These are phyloP conservation scores for Achlya flavicornis DNA, from an alignment of 2,888 invertebrate species.

Conservation along the genomic window DNA sequence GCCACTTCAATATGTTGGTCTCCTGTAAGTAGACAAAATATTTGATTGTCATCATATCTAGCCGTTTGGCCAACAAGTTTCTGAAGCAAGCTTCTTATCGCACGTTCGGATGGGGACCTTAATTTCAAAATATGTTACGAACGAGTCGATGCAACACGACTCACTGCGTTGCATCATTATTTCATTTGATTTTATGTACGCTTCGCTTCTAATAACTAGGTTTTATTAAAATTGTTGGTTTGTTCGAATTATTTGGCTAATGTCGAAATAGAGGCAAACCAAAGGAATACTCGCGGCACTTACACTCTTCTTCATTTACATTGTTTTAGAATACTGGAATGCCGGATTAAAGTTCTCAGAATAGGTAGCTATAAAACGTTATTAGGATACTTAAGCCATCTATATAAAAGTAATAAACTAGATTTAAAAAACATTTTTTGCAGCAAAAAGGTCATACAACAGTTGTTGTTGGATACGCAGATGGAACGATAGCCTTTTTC, in stretches of 20 bases:
- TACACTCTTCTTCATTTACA: not conserved
- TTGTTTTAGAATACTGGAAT: constrained; percentile 14
- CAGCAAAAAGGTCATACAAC: constrained; percentile 80
- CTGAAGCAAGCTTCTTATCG: no score
- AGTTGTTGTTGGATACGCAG: constrained; percentile 87
- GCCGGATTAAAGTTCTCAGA: not conserved
- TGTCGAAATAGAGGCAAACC: no score
- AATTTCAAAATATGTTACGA: no score
- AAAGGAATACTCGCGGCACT: no score
- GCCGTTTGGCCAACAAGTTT: not conserved
- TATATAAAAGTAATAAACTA: not conserved
- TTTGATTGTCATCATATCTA: not conserved
- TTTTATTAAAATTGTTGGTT: no score
- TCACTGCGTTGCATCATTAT: no score
- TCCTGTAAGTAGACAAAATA: constrained; percentile 57
- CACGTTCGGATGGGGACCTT: no score
- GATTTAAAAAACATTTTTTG: constrained; percentile 31
- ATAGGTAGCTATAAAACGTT: not conserved
- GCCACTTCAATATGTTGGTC: constrained; percentile 80
- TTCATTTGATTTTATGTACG: no score
- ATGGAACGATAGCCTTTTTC: constrained; percentile 87
- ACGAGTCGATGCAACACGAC: no score
- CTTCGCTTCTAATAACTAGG: no score
- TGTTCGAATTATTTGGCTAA: no score
- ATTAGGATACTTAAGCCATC: not conserved